Evolutionary conservation across 2,113 vertebrate genomes (phyloP).

Genomic region (Ahaetulla prasina): DNA sequence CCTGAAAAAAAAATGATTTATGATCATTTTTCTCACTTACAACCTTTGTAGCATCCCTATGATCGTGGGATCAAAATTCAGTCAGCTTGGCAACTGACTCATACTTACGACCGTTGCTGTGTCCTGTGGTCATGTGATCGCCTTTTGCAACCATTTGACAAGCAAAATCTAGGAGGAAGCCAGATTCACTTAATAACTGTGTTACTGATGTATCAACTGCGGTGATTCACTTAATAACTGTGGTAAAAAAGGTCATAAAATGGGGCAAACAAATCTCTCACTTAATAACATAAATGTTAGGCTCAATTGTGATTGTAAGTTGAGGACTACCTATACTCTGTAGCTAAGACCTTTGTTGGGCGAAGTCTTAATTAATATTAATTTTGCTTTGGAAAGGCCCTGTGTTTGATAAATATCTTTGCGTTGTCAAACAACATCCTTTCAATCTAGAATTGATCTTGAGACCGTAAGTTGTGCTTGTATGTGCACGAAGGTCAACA

Average conservation of each 20-base stretch:
- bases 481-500: not conserved
- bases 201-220: not conserved
- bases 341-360: not conserved
- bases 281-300: not conserved
- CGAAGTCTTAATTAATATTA: not conserved
- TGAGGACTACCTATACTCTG: not conserved
- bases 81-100: not conserved
- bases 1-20: not conserved
- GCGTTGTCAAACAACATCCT: not conserved
- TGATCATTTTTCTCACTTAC: too few relatives aligned
- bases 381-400: not conserved
- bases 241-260: not conserved
- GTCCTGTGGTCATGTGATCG: not conserved
- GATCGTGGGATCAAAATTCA: not conserved
- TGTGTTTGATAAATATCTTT: not conserved
- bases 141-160: not conserved
- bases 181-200: not conserved
- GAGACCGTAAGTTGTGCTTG: too few relatives aligned
- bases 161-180: not conserved
- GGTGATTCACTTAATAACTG: not conserved
- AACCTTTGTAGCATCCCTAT: not conserved
- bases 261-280: not conserved
- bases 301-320: not conserved
- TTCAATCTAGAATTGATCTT: not conserved
- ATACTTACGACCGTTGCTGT: not conserved